Conservation (phyloP, 1,140 invertebrate species). For the Pectinophora gossypiella region DNA sequence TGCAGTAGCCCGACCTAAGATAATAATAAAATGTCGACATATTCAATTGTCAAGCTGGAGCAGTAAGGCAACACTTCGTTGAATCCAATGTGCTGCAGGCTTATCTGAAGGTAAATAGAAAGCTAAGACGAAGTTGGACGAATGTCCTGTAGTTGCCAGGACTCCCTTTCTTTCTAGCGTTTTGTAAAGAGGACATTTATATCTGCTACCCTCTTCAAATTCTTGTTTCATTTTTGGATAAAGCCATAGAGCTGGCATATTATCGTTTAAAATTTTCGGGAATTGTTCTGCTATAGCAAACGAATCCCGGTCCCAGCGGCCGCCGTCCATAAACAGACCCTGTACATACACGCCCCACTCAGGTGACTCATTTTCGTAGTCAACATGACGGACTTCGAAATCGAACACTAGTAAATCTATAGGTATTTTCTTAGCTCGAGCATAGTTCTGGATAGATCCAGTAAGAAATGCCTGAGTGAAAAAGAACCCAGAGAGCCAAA, state of each 20-base stretch:
- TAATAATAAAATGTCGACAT: too few relatives aligned
- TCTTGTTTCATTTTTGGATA: conserved; percentile 77
- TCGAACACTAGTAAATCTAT: conserved; percentile 92
- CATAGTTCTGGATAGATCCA: conserved; percentile 93
- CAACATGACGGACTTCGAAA: conserved; percentile 79
- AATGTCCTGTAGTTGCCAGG: conserved; percentile 92
- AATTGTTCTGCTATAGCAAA: conserved; percentile 83
- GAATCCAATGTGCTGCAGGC: conserved; percentile 88
- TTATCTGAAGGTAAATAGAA: conserved; percentile 84
- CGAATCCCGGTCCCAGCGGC: conserved; percentile 83
- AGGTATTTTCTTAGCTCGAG: conserved; percentile 89
- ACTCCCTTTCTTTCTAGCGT: conserved; percentile 89
- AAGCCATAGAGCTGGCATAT: conserved; percentile 86
- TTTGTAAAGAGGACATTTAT: conserved; percentile 91
- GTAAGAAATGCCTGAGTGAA: conserved; percentile 97
- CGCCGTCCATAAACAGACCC: conserved; percentile 90
- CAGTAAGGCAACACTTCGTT: conserved; percentile 89
- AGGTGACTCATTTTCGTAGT: conserved; percentile 73
- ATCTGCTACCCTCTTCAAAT: conserved; percentile 77
- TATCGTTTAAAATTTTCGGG: conserved; percentile 89
- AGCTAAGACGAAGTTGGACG: conserved; percentile 92
- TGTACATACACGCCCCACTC: conserved; percentile 88
- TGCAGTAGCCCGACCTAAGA: too few relatives aligned
- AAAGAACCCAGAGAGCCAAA: conserved; percentile 97
- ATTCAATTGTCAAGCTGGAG: conserved; percentile 83